Conservation (phyloP, 2,797 vertebrate species). For the Artibeus jamaicensis region DNA sequence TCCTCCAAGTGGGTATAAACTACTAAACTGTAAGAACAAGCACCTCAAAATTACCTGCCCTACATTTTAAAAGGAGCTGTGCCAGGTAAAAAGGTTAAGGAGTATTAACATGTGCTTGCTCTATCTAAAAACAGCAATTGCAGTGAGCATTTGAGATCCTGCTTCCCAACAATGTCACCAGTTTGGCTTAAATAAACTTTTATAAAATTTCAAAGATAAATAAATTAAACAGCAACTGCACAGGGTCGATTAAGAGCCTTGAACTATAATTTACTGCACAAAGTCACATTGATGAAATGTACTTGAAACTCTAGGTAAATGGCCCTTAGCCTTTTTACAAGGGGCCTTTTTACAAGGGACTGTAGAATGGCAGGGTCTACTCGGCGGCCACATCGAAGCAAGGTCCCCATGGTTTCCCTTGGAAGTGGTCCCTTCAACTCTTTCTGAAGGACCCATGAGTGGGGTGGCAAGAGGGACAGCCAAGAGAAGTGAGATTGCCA, state of each 20-base stretch:
- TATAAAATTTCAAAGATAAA: neutral
- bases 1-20: neutral
- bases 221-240: neutral
- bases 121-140: neutral
- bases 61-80: neutral
- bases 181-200: neutral
- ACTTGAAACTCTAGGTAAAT: neutral
- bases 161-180: neutral
- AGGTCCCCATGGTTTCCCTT: no score
- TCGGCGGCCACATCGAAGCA: no score
- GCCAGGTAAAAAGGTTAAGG: neutral
- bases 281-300: conserved; percentile 41
- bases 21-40: neutral
- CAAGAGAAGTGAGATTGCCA: neutral
- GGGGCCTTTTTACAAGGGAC: no score
- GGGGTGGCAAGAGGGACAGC: neutral
- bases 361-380: no score
- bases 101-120: neutral
- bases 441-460: neutral
- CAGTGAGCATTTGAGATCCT: neutral
- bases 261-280: conserved; percentile 35
- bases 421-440: neutral
- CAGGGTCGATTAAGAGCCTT: neutral
- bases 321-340: neutral
- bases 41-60: neutral